These are phyloP conservation scores for Nyctalus aviator DNA, from an alignment of 2,797 vertebrate species.

Conservation along the genomic window DNA sequence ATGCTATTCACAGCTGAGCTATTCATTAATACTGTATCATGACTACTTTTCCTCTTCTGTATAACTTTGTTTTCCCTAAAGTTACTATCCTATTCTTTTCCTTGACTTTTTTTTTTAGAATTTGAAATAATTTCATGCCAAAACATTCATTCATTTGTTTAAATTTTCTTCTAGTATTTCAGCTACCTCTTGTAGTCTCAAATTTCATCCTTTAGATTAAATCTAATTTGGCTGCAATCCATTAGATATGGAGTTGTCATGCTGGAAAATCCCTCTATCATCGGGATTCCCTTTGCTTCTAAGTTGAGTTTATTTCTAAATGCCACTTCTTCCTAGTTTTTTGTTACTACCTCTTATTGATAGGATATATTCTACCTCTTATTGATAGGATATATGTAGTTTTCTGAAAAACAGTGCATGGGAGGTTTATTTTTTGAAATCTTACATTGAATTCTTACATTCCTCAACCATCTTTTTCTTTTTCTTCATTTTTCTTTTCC, in stretches of 20 bases:
- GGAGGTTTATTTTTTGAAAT: neutral
- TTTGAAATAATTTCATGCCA: neutral
- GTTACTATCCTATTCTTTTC: neutral
- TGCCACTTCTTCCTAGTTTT: neutral
- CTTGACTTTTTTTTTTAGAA: neutral
- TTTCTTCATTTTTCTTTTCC: neutral
- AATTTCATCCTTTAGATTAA: neutral
- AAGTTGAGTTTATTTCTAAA: slow-evolving; percentile 17
- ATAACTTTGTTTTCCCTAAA: neutral
- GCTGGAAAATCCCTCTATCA: neutral
- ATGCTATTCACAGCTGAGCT: neutral
- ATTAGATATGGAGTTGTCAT: neutral
- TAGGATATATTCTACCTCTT: neutral
- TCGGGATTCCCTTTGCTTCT: neutral
- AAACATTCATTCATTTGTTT: neutral
- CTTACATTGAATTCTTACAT: neutral
- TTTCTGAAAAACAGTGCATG: slow-evolving; percentile 9
- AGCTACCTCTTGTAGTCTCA: neutral
- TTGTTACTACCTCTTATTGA: neutral
- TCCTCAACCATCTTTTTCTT: neutral
- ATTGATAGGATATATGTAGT: neutral
- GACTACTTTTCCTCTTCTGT: neutral
- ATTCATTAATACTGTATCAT: neutral
- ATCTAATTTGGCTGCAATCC: neutral
- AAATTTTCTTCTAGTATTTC: neutral